Conservation (phyloP, 2,888 invertebrate genomes). For the Arrhopalites spinosus region DNA sequence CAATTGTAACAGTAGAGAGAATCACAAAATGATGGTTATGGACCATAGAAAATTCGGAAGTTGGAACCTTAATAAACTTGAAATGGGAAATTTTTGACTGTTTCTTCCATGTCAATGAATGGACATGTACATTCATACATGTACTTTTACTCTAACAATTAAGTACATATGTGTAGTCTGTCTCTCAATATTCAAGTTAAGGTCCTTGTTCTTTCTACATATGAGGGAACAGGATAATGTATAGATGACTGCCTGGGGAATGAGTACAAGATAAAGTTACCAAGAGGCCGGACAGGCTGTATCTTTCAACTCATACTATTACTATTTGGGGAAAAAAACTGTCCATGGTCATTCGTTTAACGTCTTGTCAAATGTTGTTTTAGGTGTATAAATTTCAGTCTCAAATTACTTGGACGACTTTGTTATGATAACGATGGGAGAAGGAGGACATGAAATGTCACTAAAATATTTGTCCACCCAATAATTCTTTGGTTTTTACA, state of each 20-base stretch:
- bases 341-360: conserved; percentile 6
- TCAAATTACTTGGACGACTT: not conserved
- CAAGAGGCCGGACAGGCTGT: not conserved
- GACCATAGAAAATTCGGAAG: not conserved
- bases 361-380: conserved; percentile 5
- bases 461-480: too few species aligned
- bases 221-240: not conserved
- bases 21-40: not conserved
- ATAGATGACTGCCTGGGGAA: not conserved
- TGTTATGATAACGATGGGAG: too few species aligned
- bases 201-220: not conserved
- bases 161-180: too few species aligned
- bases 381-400: conserved; percentile 2
- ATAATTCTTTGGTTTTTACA: too few species aligned
- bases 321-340: conserved; percentile 2
- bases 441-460: too few species aligned
- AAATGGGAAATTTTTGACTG: not conserved
- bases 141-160: too few species aligned
- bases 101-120: not conserved
- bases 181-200: not conserved
- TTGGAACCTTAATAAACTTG: too few species aligned
- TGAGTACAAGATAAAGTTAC: not conserved
- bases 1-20: not conserved
- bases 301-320: not conserved
- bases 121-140: not conserved